Evolutionary conservation across 2,797 vertebrate species (phyloP), one percentile per base, ranked within the genome.

Genomic region (Sebastes flavidus): DNA sequence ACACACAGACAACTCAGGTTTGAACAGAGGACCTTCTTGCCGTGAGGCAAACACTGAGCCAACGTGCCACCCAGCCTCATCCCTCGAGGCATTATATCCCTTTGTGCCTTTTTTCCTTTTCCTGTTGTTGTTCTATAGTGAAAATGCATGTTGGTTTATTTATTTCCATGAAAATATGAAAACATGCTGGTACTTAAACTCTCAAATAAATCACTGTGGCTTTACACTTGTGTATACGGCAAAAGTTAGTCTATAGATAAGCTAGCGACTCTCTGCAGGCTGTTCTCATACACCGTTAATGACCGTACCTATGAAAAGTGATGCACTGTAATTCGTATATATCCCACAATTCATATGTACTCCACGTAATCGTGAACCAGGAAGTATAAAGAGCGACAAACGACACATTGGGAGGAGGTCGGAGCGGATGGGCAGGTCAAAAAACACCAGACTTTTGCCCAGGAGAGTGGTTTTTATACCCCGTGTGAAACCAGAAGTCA

Each of bases 41-140:
- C 77, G 68, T 25, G 78, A 83, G 65, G 34, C 49, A 54, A 54
- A 67, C 56, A 52, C 42, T 74, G 70, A 78, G 25, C 54, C 52
- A 42, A 56, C 58, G 30, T 24, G 46, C 54, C 22, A 58, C 36
- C 46, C 59, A 29, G 7, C 20, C 63, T 61, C 4, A 69, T 66
- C 14, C 30, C 72, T 34, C 10, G 8, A 78, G 60, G 52, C 54
- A 6, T 49, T 18, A 11, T 16, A 63, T 73, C 49, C 22, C 60
- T 69, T 71, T 78, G 59, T 60, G 30, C 9, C 55, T 60, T 59
- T 71, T 76, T 76, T 58, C 25, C 4, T 60, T 68, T 75, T 70
- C 4, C 63, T 75, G 58, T 38, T 62, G 16, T 66, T 78, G 22
- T 58, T 62, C 18, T 27, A 24, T 11, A 2, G 22, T 62, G 29